Base-by-base conservation (phyloP, 2,797 vertebrate species). In the Pogoniulus pusillus region DNA sequence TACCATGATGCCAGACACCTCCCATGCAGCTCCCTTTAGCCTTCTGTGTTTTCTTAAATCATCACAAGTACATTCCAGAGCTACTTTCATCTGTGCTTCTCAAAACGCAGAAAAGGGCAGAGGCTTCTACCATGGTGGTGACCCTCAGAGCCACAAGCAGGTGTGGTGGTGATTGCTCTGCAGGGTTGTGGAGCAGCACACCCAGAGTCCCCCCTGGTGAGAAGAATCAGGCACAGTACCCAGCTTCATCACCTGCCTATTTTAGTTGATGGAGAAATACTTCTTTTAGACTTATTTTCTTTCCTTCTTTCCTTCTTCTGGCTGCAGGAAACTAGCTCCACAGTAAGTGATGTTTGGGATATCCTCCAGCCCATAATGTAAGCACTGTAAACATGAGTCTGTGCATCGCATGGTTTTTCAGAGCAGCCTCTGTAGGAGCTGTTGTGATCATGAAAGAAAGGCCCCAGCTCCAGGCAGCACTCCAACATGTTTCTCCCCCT, bases 41-140 rank as follows among this genome's bases (percentile, higher is more conserved):
- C n/a, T 87, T 68, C 49, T 27, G 17, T 90, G 65, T 88, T 91
- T 78, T 82, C 58, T 75, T 71, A 69, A 91, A 32, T 80, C 59
- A 54, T 76, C 2, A 0, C 59, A 85, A 76, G 14, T 57, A 41
- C 37, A 55, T 91, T 82, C 32, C 1, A 0, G 76, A 90, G 26
- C 26, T 75, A 9, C 29, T 92, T 87, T 72, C 19, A 30, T 68
- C 49, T 0, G 0, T 71, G 58, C 54, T 77, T 84, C 84, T 89
- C 12, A 69, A 81, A 87, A 71, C 1, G 3, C 16, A 32, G 65
- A 64, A 73, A 54, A 80, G 30, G 30, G 22, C 45, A 82, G 62
- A 63, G 41, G 23, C 83, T 85, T 71, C 30, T 85, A 1, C 4
- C 2, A 2, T 26, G 54, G 27, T 49, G 47, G 30, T 60, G 15